Evolutionary conservation across 2,113 vertebrate genomes (phyloP), one percentile per base, ranked within the genome.

Genomic region (Malurus alboscapulatus): DNA sequence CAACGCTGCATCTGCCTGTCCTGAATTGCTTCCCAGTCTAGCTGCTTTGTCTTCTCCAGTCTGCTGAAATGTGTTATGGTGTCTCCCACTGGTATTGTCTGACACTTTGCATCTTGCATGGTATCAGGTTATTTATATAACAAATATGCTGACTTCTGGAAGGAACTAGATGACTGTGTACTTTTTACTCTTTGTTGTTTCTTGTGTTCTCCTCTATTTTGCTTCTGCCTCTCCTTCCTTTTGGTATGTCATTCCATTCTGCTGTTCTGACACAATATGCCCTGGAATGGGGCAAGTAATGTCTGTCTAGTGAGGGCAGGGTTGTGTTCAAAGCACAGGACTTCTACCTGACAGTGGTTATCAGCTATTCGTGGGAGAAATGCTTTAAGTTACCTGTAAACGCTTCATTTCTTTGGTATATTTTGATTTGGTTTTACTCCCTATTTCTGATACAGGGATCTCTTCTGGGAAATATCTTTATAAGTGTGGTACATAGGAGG

Each of bases 21-120:
- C 78, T 45, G 66, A 83, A 82, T 63, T 73, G 76, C 38, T 78
- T 87, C 89, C 51, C 72, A 79, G 81, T 61, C 84, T 72, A 40
- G 81, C 92, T 94, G 62, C 51, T 42, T 55, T 69, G 38, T 77
- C 47, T 85, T 87, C 57, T 79, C 34, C 78, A 85, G 75, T 38
- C 71, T 76, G 78, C 45, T 90, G 66, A 53, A 87, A 82, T 13
- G 40, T 54, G 15, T 78, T 45, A 16, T 21, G 65, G 58, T 91
- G 20, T 93, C 59, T 96, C 94, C 69, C 84, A 68, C 66, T 57
- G 92, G 71, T 48, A 61, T 68, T 65, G 87, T 84, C 94, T 95
- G 91, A 71, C 83, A 88, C 93, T 75, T 85, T 66, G 58, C 32
- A 6, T 83, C 84, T 92, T 92, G 72, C 59, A 42, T 73, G 67